Percentiles rank a stretch among this genome's conserved stretches.
These are phyloP conservation scores for Globodera ellingtonae DNA, from an alignment of 1,140 invertebrate species.

Conservation along the genomic window DNA sequence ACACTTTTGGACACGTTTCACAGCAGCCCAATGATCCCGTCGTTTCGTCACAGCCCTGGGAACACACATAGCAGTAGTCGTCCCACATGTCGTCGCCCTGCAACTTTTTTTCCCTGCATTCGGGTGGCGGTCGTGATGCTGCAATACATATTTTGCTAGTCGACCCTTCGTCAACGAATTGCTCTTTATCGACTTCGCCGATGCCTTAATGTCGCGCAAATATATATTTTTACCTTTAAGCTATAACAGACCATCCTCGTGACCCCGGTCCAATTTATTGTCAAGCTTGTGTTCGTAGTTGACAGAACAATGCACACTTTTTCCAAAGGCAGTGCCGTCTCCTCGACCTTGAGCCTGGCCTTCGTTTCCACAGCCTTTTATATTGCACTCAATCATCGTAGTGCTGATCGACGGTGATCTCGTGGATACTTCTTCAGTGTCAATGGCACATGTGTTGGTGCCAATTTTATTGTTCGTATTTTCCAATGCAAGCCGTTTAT, in stretches of 20 bases:
- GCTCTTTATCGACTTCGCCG: too few relatives aligned
- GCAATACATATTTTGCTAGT: neutral
- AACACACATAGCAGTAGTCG: conserved; percentile 51
- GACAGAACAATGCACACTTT: neutral
- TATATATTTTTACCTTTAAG: too few relatives aligned
- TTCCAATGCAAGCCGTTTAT: neutral
- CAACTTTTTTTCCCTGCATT: neutral
- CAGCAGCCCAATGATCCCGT: conserved; percentile 49
- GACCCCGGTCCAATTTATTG: too few relatives aligned
- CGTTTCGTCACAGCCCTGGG: conserved; percentile 48
- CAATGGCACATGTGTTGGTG: neutral
- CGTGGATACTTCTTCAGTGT: neutral
- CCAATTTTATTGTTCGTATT: neutral
- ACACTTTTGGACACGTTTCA: conserved; percentile 44
- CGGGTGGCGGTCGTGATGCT: neutral
- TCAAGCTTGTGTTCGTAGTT: neutral
- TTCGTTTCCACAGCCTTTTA: neutral
- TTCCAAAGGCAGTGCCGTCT: neutral
- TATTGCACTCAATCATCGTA: neutral
- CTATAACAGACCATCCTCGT: too few relatives aligned
- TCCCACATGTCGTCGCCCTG: conserved; percentile 42
- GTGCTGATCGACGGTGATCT: neutral
- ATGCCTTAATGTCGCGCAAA: too few relatives aligned
- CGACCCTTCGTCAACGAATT: neutral
- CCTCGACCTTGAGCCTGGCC: neutral